phyloP scores from a whole-genome alignment of 1,140 invertebrate species.

The Gryllus bimaculatus region DNA sequence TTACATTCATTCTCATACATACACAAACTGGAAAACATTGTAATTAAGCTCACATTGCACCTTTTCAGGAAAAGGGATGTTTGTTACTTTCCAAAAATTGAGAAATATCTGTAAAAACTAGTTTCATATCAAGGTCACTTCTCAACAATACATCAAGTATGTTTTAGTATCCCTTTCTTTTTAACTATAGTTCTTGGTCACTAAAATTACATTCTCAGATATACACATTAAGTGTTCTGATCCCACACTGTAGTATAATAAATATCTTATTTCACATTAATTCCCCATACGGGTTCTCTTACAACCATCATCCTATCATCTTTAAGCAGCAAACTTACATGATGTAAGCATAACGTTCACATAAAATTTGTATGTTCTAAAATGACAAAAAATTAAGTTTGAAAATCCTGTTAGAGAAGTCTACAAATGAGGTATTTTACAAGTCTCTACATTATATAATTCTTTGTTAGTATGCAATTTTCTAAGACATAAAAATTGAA shows the following conservation, averaged over 20 bases:
- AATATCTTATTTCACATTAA: neutral
- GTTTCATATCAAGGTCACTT: neutral
- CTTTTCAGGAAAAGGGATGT: neutral
- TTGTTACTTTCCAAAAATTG: neutral
- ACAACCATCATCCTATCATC: neutral
- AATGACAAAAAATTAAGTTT: neutral
- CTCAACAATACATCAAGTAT: neutral
- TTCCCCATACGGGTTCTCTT: neutral
- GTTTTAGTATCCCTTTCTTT: constrained; percentile 5
- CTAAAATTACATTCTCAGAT: neutral
- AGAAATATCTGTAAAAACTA: constrained; percentile 6
- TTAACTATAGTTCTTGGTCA: neutral
- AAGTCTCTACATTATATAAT: neutral
- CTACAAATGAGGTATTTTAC: constrained; percentile 1
- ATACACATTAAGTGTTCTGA: neutral
- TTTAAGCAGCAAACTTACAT: neutral
- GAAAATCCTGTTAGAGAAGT: neutral
- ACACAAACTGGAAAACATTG: neutral
- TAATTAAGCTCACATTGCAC: constrained; percentile 4
- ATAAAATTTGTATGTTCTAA: neutral
- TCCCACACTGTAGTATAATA: neutral
- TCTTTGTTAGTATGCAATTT: neutral
- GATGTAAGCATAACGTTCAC: neutral
- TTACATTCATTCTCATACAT: neutral
- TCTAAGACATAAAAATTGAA: neutral